These are phyloP conservation scores for Smittia sp. DNA, from an alignment of 2,888 invertebrate species.

Conservation along the genomic window DNA sequence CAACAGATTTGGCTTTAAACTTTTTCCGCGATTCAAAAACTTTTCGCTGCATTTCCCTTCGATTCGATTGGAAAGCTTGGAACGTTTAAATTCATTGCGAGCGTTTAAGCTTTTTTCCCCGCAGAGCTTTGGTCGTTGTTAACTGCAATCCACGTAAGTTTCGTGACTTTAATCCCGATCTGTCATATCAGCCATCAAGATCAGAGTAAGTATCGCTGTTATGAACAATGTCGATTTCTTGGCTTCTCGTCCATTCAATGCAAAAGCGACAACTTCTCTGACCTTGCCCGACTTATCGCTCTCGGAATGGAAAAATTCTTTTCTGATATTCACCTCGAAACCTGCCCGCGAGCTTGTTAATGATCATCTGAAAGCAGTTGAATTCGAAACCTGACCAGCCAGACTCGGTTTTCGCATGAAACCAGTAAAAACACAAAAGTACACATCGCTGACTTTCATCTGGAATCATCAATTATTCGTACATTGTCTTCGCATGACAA, in stretches of 20 bases:
- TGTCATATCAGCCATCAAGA: no score
- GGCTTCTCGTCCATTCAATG: not conserved
- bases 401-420: not conserved
- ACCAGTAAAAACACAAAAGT: no score
- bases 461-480: not conserved
- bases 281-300: constrained; percentile 5
- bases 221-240: no score
- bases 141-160: not conserved
- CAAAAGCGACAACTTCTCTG: not conserved
- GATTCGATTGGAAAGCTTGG: not conserved
- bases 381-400: not conserved
- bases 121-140: not conserved
- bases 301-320: constrained; percentile 5
- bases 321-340: not conserved
- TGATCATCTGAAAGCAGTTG: not conserved
- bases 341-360: not conserved
- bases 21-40: no score
- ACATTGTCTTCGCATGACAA: no score
- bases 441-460: not conserved
- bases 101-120: not conserved
- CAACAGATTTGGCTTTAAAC: no score
- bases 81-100: not conserved
- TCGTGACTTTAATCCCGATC: no score
- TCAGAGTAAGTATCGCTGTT: no score
- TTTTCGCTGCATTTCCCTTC: no score